phyloP scores from a whole-genome alignment of 2,797 vertebrate genomes.

The Anniella stebbinsi region DNA sequence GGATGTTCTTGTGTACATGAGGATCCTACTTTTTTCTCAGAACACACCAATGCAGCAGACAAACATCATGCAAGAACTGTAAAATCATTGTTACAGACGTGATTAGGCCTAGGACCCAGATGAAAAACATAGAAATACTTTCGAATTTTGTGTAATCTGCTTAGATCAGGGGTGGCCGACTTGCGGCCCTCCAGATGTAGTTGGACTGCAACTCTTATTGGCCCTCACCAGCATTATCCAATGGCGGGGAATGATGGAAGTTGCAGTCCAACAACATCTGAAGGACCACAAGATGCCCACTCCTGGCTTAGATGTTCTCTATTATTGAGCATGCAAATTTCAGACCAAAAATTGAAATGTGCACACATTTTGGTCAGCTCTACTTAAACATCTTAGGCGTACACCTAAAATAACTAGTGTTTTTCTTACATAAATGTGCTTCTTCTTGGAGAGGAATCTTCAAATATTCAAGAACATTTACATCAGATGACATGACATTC shows the following conservation, averaged over 20 bases:
- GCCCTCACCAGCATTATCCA: no score
- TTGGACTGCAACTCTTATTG: no score
- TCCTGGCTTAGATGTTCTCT: neutral
- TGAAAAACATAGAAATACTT: neutral
- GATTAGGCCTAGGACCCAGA: neutral
- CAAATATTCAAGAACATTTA: neutral
- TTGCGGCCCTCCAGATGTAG: no score
- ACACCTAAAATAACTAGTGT: neutral
- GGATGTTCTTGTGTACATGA: neutral
- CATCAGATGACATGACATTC: neutral
- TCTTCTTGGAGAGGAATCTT: neutral
- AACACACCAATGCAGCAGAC: neutral
- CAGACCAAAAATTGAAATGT: neutral
- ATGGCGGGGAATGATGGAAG: no score
- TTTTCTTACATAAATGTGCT: neutral
- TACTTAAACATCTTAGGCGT: slow-evolving; percentile 30
- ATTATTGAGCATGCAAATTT: neutral
- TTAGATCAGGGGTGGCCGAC: no score
- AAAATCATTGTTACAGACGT: neutral
- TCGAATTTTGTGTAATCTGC: neutral
- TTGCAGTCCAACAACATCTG: neutral
- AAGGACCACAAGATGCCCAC: neutral
- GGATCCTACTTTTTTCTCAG: neutral
- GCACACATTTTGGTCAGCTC: slow-evolving; percentile 19
- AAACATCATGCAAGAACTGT: neutral